phyloP scores from a whole-genome alignment of 2,113 vertebrate genomes.

The Colaptes auratus region DNA sequence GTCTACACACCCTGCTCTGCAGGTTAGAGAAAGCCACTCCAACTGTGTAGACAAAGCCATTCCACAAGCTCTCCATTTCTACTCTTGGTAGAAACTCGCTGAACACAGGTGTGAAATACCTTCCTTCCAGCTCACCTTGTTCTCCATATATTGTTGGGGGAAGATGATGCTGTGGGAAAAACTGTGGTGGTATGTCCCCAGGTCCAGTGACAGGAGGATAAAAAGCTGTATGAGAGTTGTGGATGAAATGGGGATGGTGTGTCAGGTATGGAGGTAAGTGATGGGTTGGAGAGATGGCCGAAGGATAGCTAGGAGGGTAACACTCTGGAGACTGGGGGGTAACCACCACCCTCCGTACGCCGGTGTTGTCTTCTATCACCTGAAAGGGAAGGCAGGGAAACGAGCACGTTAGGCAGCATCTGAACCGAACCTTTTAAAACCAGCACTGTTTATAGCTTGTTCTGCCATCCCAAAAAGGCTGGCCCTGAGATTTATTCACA shows the following conservation, averaged over 20 bases:
- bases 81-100: not conserved
- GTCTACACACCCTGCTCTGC: not conserved
- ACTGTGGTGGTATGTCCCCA: constrained; percentile 91
- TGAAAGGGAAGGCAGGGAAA: constrained; percentile 65
- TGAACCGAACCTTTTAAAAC: not conserved
- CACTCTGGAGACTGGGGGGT: constrained; percentile 97
- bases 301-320: constrained; percentile 94
- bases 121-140: constrained; percentile 83
- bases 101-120: not conserved
- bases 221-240: constrained; percentile 92
- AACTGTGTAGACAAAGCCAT: not conserved
- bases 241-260: constrained; percentile 93
- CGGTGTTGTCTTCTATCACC: constrained; percentile 97
- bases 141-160: constrained; percentile 92
- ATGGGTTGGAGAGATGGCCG: constrained; percentile 93
- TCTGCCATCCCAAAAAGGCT: not conserved
- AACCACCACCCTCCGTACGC: constrained; percentile 94
- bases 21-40: not conserved
- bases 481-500: not conserved
- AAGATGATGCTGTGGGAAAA: constrained; percentile 94
- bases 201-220: constrained; percentile 94
- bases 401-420: not conserved
- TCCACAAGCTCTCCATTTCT: not conserved
- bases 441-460: not conserved
- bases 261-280: constrained; percentile 93